Conservation (phyloP, 2,888 invertebrate genomes). For the Xestia ashworthii region DNA sequence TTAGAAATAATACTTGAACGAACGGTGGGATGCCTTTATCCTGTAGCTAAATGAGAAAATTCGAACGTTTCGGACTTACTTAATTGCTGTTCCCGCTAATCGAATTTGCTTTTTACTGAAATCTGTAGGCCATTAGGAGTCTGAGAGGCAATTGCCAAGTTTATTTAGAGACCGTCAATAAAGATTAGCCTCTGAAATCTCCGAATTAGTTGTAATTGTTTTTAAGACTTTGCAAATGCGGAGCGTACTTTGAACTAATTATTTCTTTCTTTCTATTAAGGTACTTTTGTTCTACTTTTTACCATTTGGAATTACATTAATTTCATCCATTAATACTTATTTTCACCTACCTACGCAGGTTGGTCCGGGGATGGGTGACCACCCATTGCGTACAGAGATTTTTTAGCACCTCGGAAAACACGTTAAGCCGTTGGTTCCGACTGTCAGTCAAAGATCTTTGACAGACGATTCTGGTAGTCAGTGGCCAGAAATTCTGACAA, state of each 20-base stretch:
- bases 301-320: background rate
- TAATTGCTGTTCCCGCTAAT: constrained; percentile 56
- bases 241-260: constrained; percentile 1
- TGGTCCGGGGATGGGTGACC: too few relatives aligned
- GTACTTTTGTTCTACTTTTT: background rate
- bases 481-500: too few relatives aligned
- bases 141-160: constrained; percentile 37
- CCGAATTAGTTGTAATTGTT: constrained; percentile 45
- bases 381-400: too few relatives aligned
- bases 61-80: constrained; percentile 18
- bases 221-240: constrained; percentile 11
- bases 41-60: constrained; percentile 32
- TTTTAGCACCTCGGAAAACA: too few relatives aligned
- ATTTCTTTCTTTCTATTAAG: background rate
- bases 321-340: background rate
- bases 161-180: constrained; percentile 32
- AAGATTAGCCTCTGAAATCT: constrained; percentile 21
- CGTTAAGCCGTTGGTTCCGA: too few relatives aligned
- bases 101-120: constrained; percentile 52
- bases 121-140: constrained; percentile 42
- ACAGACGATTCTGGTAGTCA: too few relatives aligned
- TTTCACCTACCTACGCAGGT: too few relatives aligned
- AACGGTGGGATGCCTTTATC: constrained; percentile 32
- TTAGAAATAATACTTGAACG: constrained; percentile 62
- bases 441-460: too few relatives aligned